These are phyloP conservation scores for Lepus timidus DNA, from an alignment of 2,113 vertebrate species.

Conservation along the genomic window DNA sequence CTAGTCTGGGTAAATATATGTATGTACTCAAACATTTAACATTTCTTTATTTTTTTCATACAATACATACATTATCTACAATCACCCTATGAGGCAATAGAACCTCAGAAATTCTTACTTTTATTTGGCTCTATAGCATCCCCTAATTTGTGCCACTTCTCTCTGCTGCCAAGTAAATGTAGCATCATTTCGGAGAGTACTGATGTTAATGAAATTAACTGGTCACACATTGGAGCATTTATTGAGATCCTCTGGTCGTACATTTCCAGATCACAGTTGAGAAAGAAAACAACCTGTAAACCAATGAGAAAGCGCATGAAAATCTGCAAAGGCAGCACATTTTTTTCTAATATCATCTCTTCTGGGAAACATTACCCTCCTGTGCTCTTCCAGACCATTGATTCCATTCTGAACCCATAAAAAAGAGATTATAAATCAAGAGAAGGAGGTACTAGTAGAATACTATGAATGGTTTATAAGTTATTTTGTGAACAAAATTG, in stretches of 20 bases:
- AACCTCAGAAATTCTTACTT: too few species aligned
- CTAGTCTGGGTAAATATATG: too few species aligned
- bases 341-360: conserved; percentile 73
- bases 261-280: conserved; percentile 68
- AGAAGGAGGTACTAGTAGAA: conserved; percentile 73
- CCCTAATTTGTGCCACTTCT: not conserved
- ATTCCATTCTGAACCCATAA: conserved; percentile 78
- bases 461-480: conserved; percentile 70
- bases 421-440: conserved; percentile 81
- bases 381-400: conserved; percentile 78
- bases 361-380: conserved; percentile 76
- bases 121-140: not conserved
- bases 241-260: conserved; percentile 69
- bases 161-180: conserved; percentile 61
- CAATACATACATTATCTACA: too few species aligned
- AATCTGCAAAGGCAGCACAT: conserved; percentile 70
- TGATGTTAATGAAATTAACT: conserved; percentile 76
- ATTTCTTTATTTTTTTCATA: too few species aligned
- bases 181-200: conserved; percentile 49
- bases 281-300: conserved; percentile 70
- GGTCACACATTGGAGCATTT: conserved; percentile 69
- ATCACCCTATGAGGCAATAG: too few species aligned
- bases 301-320: conserved; percentile 62
- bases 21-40: too few species aligned
- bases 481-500: conserved; percentile 75